A percentile compares a stretch with the other conserved stretches of the same genome.
These are phyloP conservation scores for Beris morrisii DNA, from an alignment of 2,888 invertebrate genomes.

Conservation along the genomic window DNA sequence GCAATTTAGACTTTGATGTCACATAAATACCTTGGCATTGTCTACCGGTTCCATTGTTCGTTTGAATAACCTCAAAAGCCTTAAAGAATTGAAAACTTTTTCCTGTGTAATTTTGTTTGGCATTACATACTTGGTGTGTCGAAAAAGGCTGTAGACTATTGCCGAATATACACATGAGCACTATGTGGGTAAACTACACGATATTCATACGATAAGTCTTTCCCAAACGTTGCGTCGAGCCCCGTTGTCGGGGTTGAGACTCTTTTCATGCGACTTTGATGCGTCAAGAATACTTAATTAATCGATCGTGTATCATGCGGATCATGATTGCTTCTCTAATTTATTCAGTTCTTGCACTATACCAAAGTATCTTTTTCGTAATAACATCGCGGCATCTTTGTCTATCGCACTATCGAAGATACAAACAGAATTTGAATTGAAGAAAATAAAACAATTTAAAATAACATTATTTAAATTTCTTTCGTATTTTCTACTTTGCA, in stretches of 20 bases:
- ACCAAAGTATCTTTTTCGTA: too few species aligned
- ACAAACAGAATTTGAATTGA: constrained; percentile 18
- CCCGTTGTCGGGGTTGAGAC: neutral
- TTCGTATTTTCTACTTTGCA: constrained; percentile 21
- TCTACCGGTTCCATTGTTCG: neutral
- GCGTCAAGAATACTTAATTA: constrained; percentile 24
- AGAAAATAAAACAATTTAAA: constrained; percentile 18
- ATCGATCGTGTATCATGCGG: constrained; percentile 21
- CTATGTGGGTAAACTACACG: neutral
- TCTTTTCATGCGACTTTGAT: constrained; percentile 7
- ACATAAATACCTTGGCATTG: too few species aligned
- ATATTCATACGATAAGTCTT: too few species aligned
- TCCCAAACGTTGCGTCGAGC: neutral
- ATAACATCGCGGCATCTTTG: neutral
- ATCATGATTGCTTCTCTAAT: neutral
- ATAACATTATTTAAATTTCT: constrained; percentile 18
- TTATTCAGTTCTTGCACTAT: too few species aligned
- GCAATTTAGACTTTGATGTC: too few species aligned
- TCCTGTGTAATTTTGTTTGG: constrained; percentile 17
- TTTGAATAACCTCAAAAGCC: constrained; percentile 26
- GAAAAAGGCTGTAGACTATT: neutral
- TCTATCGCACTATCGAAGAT: constrained; percentile 5
- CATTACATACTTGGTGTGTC: neutral
- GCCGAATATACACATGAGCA: neutral
- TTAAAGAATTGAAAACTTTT: constrained; percentile 25